Base-by-base conservation (phyloP, 2,113 vertebrate genomes). In the Conger conger region DNA sequence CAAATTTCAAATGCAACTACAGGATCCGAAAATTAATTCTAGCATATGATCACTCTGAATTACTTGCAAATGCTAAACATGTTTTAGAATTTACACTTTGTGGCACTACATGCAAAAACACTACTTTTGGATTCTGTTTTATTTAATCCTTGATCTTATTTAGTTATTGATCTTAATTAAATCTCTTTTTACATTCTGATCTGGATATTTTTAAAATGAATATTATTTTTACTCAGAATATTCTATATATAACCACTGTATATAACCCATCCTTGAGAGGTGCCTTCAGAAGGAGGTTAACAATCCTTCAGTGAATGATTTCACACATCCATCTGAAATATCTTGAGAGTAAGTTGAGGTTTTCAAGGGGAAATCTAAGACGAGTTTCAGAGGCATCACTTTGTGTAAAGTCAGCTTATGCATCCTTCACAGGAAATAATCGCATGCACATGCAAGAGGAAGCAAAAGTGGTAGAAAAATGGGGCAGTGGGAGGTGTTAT, bases 331-430 rank as follows among this genome's bases (percentile, higher is more conserved):
- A 40, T 50, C 27, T 42, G 54, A 60, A 79, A 79, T 17, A 80
- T 20, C 76, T 37, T 17, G 3, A 11, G 23, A 33, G 77, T 60
- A 2, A 40, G 45, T n/a, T 30, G 6, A 78, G 76, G 76, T 38
- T 36, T 35, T 79, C 77, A 79, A 79, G 77, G 77, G 77, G 77
- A 36, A 79, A 16, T 79, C 38, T 7, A 17, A 20, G 77, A 38
- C 36, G 11, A 40, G 35, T n/a, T 76, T 76, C 76, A 57, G 78
- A 84, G 73, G 23, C 30, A 78, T 27, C 45, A 54, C 38, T 78
- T 53, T 84, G 30, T 57, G 45, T 36, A 45, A 80, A 80, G 79
- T 45, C 40, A 83, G 76, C 76, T 78, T 79, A 45, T 63, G 57
- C 40, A 50, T 27, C 38, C 76, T 53, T 53, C 79, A 68, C 37